Evolutionary conservation across 1,140 invertebrate genomes (phyloP), one percentile per base, ranked within the genome.

Genomic region (Trissolcus basalis): DNA sequence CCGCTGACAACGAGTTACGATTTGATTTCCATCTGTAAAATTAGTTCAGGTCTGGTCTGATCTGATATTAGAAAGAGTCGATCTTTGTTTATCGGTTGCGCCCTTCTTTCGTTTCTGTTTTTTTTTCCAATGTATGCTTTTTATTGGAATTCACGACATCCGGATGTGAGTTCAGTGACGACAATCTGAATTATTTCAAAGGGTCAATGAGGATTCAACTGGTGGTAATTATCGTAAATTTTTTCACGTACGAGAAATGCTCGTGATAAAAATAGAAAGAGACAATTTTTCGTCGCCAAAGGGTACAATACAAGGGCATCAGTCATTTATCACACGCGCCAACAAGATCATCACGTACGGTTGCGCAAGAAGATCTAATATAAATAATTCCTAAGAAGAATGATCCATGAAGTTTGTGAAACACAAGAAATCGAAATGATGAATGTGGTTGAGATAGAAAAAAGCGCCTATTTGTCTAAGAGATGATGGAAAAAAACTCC

Each of bases 1-100:
- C 80, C 82, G 77, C 70, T 77, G 74, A 80, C 70, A n/a, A 39
- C 9, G n/a, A 11, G n/a, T 39, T 39, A n/a, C 36, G 36, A 39
- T n/a, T 11, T 39, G 36, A 39, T n/a, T 9, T 9, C n/a, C 36
- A 39, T 39, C n/a, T n/a, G 36, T 11, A 9, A n/a, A 39, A 39
- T 3, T n/a, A 4, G n/a, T 15, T 53, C 48, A 59, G 54, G n/a
- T n/a, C n/a, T n/a, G n/a, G n/a, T n/a, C n/a, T n/a, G n/a, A n/a
- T 59, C 69, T 59, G 69, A 72, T 72, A 60, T 72, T 54, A 36
- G 13, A 12, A 43, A 44, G 36, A 39, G 36, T 39, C 36, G 9
- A 39, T 11, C 19, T 27, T 27, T 27, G 19, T 27, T 27, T 27
- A 27, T 27, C 19, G 19, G 6, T 6, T 6, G 2, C 19, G 2